Evolutionary conservation across 1,140 invertebrate genomes (phyloP).

Genomic region (Andrena cerasifolii): DNA sequence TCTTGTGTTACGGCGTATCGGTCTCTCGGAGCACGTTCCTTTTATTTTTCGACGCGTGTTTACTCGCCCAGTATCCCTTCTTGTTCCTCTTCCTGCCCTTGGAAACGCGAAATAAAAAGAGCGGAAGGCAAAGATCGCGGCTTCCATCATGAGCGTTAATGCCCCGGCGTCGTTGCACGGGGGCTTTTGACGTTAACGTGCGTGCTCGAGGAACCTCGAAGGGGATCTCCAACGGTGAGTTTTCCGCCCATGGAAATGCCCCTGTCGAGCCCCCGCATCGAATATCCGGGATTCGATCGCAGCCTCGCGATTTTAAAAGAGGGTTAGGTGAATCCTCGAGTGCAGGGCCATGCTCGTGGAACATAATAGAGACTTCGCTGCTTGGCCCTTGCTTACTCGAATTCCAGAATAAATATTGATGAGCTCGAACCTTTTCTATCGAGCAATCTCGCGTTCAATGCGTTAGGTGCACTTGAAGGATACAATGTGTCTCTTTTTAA

Average conservation of each 20-base stretch:
- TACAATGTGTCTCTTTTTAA: too few species aligned
- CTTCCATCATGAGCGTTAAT: conserved; percentile 43
- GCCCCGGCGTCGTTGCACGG: conserved; percentile 19
- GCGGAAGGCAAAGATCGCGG: conserved; percentile 36
- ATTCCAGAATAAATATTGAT: background rate
- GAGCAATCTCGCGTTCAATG: too few species aligned
- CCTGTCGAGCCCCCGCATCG: conserved; percentile 1
- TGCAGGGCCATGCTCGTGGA: background rate
- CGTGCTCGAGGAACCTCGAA: conserved; percentile 34
- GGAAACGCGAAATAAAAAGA: conserved; percentile 37
- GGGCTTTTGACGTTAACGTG: conserved; percentile 49
- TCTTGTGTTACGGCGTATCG: background rate
- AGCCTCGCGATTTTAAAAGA: conserved; percentile 9
- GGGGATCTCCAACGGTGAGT: conserved; percentile 19
- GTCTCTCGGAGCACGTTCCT: conserved; percentile 5
- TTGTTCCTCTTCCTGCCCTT: conserved; percentile 18
- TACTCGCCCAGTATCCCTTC: conserved; percentile 20
- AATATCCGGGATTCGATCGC: conserved; percentile 25
- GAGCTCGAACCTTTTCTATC: background rate
- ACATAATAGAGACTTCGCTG: background rate
- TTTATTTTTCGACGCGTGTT: conserved; percentile 34
- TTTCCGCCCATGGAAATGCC: conserved; percentile 13
- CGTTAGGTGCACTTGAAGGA: too few species aligned
- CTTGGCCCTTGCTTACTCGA: background rate
- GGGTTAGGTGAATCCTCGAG: background rate